phyloP scores from a whole-genome alignment of 2,797 vertebrate species.

The Gastrophryne carolinensis region DNA sequence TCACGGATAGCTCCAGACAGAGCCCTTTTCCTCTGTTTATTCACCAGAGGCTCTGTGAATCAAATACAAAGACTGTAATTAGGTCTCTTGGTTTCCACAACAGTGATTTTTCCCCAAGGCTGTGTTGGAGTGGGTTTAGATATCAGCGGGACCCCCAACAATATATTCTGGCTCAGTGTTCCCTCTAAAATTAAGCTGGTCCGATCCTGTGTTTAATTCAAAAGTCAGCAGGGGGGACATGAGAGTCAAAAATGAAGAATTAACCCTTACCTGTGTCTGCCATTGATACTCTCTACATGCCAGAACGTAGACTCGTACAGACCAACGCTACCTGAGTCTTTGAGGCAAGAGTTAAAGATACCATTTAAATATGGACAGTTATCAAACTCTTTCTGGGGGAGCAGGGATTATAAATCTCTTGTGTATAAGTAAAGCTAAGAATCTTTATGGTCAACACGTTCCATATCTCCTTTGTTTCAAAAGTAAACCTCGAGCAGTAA shows the following conservation, averaged over 20 bases:
- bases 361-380: background rate
- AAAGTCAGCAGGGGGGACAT: conserved; percentile 40
- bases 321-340: no score
- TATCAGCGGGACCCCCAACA: conserved; percentile 45
- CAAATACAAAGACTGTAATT: conserved; percentile 49
- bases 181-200: conserved; percentile 47
- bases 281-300: conserved; percentile 7
- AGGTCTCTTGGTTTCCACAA: conserved; percentile 47
- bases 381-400: conserved; percentile 1
- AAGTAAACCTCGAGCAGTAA: background rate
- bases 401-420: conserved; percentile 20
- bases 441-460: conserved; percentile 8
- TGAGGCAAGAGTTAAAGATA: conserved; percentile 27
- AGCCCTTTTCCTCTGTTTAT: conserved; percentile 28
- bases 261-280: conserved; percentile 38
- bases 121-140: conserved; percentile 43
- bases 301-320: background rate
- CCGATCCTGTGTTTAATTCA: conserved; percentile 51
- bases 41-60: conserved; percentile 45
- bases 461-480: background rate
- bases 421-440: conserved; percentile 9
- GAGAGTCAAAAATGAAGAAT: conserved; percentile 23
- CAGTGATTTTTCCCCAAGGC: conserved; percentile 49
- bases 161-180: conserved; percentile 43
- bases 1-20: background rate